phyloP scores from a whole-genome alignment of 2,113 vertebrate species.

The Anoplopoma fimbria region DNA sequence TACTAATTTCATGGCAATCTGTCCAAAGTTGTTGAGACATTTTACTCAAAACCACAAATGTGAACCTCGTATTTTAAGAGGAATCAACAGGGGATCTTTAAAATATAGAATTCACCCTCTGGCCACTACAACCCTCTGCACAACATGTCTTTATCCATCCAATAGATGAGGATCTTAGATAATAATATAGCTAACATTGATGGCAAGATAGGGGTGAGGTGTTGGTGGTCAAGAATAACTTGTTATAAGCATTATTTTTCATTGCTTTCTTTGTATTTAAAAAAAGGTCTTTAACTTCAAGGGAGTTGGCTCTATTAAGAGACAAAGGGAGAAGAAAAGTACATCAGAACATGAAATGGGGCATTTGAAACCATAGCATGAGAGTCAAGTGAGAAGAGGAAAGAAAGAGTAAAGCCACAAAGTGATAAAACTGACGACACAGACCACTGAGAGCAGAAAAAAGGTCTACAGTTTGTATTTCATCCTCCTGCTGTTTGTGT shows the following conservation, averaged over 20 bases:
- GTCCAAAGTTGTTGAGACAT: not conserved
- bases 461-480: slow-evolving; percentile 66
- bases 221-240: not conserved
- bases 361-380: slow-evolving; percentile 11
- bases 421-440: slow-evolving; percentile 45
- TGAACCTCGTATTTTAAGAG: not conserved
- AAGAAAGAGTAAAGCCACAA: slow-evolving; percentile 21
- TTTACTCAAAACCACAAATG: not conserved
- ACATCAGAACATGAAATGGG: slow-evolving; percentile 1
- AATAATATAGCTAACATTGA: not conserved
- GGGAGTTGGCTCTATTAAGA: not conserved
- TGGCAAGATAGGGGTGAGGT: not conserved
- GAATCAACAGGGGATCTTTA: not conserved
- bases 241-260: not conserved
- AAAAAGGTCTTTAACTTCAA: slow-evolving; percentile 11
- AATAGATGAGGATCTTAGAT: not conserved
- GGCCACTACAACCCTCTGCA: not conserved
- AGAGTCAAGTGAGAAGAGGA: slow-evolving; percentile 29
- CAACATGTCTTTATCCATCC: not conserved
- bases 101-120: not conserved
- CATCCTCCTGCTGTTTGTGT: slow-evolving; percentile 70
- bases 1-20: not conserved
- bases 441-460: slow-evolving; percentile 39
- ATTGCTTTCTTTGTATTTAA: not conserved
- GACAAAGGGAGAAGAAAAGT: not conserved